phyloP scores from a whole-genome alignment of 2,113 vertebrate genomes.

The Phalacrocorax pelagicus region DNA sequence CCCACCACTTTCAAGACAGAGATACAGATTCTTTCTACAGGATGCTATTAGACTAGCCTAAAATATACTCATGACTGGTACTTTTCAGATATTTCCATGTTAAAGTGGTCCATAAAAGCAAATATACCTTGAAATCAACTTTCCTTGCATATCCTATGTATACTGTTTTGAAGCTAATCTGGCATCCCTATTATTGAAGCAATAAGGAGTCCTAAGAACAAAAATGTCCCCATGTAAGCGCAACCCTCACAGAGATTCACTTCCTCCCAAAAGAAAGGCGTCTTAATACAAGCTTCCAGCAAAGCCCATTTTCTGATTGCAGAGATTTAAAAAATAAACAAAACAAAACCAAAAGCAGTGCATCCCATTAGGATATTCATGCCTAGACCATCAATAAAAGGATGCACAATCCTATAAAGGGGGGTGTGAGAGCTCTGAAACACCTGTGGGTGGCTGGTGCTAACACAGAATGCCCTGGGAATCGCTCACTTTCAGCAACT shows the following conservation, averaged over 20 bases:
- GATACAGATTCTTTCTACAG: not conserved
- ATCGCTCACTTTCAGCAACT: not conserved
- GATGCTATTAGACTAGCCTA: not conserved
- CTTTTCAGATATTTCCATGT: not conserved
- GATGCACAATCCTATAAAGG: not conserved
- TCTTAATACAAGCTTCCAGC: not conserved
- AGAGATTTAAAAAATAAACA: not conserved
- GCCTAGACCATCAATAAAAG: not conserved
- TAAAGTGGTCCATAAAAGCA: not conserved
- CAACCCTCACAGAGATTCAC: not conserved
- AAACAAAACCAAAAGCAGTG: not conserved
- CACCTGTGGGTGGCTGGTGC: not conserved
- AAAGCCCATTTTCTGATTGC: not conserved
- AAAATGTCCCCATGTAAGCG: accelerated
- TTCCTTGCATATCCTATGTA: not conserved
- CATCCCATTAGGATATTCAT: not conserved
- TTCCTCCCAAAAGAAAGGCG: not conserved
- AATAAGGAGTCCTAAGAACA: not conserved
- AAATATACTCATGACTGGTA: not conserved
- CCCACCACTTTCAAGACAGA: not conserved
- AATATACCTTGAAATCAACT: not conserved
- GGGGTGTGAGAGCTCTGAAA: not conserved
- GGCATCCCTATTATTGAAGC: not conserved
- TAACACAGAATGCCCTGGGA: not conserved
- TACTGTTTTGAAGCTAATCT: not conserved